Evolutionary conservation across 2,797 vertebrate species (phyloP).

Genomic region (Onychomys torridus): DNA sequence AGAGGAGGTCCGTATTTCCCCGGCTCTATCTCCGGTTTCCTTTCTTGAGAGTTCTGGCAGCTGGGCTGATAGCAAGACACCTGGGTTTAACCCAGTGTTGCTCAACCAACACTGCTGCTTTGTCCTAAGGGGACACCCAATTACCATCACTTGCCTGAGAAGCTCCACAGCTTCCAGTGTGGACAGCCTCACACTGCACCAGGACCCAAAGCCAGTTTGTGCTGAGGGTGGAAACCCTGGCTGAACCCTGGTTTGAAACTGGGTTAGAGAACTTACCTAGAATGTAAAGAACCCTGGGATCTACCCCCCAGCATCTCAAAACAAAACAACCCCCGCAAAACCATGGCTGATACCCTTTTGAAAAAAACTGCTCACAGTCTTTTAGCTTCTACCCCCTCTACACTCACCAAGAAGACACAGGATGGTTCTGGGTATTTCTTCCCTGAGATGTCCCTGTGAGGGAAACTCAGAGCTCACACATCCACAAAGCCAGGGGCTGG

Average conservation of each 20-base stretch:
- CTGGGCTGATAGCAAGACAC: neutral
- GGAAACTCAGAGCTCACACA: neutral
- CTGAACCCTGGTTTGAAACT: neutral
- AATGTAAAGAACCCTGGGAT: neutral
- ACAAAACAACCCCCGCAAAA: neutral
- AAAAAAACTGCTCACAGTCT: neutral
- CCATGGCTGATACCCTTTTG: neutral
- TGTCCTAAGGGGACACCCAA: neutral
- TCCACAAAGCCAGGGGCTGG: neutral
- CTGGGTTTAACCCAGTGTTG: neutral
- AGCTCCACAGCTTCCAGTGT: neutral
- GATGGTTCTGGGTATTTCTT: too few species aligned
- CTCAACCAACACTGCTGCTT: neutral
- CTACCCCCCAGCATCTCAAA: neutral
- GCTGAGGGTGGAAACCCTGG: neutral
- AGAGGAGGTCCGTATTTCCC: neutral
- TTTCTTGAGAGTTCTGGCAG: neutral
- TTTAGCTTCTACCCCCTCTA: neutral
- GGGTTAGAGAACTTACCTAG: neutral
- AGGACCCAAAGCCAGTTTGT: neutral
- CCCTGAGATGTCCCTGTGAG: neutral
- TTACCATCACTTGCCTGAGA: neutral
- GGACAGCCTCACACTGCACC: too few species aligned
- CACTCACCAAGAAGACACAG: neutral
- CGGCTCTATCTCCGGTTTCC: neutral